Percentiles rank a stretch among this genome's conserved stretches.
These are phyloP conservation scores for Tenthredo livida DNA, from an alignment of 2,888 invertebrate species.

Conservation along the genomic window DNA sequence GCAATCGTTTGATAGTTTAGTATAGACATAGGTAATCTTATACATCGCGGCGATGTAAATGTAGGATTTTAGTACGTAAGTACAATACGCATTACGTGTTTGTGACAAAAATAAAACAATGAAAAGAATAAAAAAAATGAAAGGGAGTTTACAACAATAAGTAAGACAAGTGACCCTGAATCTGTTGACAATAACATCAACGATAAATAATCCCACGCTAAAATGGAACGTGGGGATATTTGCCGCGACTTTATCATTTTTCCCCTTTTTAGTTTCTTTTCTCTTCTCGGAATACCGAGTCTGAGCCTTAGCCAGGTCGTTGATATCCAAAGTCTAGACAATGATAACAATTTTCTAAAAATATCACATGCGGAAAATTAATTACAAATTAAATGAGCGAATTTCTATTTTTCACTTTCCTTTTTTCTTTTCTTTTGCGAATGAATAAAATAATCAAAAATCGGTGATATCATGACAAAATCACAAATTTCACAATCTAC, in stretches of 20 bases:
- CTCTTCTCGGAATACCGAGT: not conserved
- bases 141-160: constrained; percentile 4
- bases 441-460: not conserved
- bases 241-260: constrained; percentile 56
- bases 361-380: not conserved
- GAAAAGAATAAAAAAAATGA: not conserved
- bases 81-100: constrained; percentile 30
- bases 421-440: not conserved
- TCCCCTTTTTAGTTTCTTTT: constrained; percentile 11
- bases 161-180: constrained; percentile 46
- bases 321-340: not conserved
- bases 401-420: not conserved
- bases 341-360: not conserved
- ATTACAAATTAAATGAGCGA: not conserved
- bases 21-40: not conserved
- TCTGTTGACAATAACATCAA: constrained; percentile 48
- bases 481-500: not conserved
- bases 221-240: constrained; percentile 76
- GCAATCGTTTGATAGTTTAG: not conserved
- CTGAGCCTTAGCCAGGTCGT: not conserved
- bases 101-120: constrained; percentile 21
- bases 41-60: not conserved
- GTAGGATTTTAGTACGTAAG: not conserved
- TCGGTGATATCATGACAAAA: not conserved
- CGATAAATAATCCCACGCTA: constrained; percentile 64